phyloP scores from a whole-genome alignment of 2,888 invertebrate species.

The Brachynemurus nebulosus region DNA sequence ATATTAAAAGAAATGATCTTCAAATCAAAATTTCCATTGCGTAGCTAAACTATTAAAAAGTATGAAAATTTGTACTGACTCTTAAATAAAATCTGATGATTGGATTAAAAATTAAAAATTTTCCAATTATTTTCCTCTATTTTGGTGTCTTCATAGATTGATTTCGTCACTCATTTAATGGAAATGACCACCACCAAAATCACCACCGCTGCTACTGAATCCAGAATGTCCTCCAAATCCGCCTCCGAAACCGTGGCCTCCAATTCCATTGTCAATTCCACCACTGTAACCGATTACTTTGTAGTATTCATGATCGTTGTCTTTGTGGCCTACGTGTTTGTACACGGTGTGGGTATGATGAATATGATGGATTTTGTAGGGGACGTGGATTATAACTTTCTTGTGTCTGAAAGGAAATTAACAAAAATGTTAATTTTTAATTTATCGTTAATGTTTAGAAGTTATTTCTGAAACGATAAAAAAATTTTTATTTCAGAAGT shows the following conservation, averaged over 20 bases:
- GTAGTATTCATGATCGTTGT: slow-evolving; percentile 45
- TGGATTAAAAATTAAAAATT: no score
- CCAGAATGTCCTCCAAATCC: no score
- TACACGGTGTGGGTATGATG: slow-evolving; percentile 67
- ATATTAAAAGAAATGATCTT: no score
- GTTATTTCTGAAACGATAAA: neutral
- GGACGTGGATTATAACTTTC: slow-evolving; percentile 66
- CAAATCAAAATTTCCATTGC: no score
- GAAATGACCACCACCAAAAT: neutral
- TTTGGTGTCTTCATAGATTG: no score
- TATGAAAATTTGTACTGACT: no score
- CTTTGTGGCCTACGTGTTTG: slow-evolving; percentile 42
- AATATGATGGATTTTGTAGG: slow-evolving; percentile 59
- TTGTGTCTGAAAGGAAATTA: slow-evolving; percentile 26
- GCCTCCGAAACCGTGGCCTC: slow-evolving; percentile 22
- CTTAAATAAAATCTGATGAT: no score
- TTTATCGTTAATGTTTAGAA: neutral
- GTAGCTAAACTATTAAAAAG: no score
- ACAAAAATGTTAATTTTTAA: neutral
- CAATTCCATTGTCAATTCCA: slow-evolving; percentile 39
- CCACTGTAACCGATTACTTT: slow-evolving; percentile 56
- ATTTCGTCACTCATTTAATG: neutral
- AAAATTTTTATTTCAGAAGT: no score
- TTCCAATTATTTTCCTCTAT: no score
- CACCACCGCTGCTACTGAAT: slow-evolving; percentile 23